A percentile compares a stretch with the other conserved stretches of the same genome.
These are phyloP conservation scores for Dermatemys mawii DNA, from an alignment of 2,113 vertebrate genomes.

Conservation along the genomic window DNA sequence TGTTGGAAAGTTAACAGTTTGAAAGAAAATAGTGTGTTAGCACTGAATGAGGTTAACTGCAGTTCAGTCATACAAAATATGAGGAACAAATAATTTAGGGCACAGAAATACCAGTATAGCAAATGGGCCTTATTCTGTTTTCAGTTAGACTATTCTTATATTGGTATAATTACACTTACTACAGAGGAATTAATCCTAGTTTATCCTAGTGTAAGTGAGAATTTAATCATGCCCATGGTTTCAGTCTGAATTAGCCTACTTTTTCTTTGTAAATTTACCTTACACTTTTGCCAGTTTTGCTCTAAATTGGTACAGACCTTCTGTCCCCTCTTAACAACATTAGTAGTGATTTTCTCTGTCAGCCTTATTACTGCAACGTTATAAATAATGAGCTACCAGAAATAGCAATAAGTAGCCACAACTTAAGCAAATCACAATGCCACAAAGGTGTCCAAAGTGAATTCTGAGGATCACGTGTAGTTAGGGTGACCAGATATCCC, in stretches of 20 bases:
- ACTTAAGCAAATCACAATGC: neutral
- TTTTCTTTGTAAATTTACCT: neutral
- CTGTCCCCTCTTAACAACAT: neutral
- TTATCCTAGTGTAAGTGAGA: neutral
- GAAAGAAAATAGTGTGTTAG: conserved; percentile 34
- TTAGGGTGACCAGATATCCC: too few species aligned
- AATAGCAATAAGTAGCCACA: neutral
- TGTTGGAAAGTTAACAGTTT: conserved; percentile 30
- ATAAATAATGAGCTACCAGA: accelerated
- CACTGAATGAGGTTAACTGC: conserved; percentile 55
- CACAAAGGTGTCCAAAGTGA: neutral
- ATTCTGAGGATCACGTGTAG: neutral
- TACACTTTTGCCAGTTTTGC: neutral
- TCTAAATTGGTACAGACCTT: neutral
- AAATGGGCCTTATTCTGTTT: neutral
- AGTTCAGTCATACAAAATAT: neutral
- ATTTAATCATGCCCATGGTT: neutral
- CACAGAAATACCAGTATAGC: neutral
- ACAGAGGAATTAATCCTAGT: neutral
- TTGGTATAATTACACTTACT: neutral
- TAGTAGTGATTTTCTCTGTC: neutral
- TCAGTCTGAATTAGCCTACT: neutral
- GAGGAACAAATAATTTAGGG: neutral
- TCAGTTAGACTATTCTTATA: neutral
- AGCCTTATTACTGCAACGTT: neutral